Conservation (phyloP, 2,113 vertebrate genomes). For the Chaetodon trifascialis region DNA sequence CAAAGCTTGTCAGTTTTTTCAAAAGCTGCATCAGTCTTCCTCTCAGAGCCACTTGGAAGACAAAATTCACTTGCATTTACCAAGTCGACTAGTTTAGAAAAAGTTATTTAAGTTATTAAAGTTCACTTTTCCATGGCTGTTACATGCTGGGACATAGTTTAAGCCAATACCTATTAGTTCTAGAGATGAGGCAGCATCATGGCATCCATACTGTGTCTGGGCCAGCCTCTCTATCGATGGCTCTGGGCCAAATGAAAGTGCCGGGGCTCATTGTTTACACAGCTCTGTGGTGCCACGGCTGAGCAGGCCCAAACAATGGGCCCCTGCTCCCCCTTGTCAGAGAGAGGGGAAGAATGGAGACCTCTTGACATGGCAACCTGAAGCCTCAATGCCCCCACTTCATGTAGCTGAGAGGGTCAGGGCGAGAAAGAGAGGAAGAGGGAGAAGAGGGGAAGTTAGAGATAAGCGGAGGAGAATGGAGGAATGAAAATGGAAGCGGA, state of each 20-base stretch:
- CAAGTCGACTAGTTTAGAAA: background rate
- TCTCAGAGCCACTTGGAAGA: background rate
- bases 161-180: conserved; percentile 17
- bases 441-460: conserved; percentile 55
- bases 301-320: conserved; percentile 82
- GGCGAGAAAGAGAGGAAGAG: conserved; percentile 30
- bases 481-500: conserved; percentile 26
- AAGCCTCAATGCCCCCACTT: conserved; percentile 83
- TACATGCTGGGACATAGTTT: conserved; percentile 20
- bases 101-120: too few species aligned
- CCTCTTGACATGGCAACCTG: conserved; percentile 84
- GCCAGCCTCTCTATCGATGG: conserved; percentile 57
- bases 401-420: conserved; percentile 79
- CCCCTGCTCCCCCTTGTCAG: conserved; percentile 81
- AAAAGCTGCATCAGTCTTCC: background rate
- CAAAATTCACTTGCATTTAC: background rate
- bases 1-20: background rate
- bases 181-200: conserved; percentile 42
- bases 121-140: background rate
- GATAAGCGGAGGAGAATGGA: conserved; percentile 45
- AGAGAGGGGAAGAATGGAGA: conserved; percentile 83
- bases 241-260: conserved; percentile 82
- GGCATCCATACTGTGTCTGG: conserved; percentile 52
- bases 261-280: conserved; percentile 79
- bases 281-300: conserved; percentile 81